Base-by-base conservation (phyloP, 2,888 invertebrate genomes). In the Glyphotaelius pellucidus region DNA sequence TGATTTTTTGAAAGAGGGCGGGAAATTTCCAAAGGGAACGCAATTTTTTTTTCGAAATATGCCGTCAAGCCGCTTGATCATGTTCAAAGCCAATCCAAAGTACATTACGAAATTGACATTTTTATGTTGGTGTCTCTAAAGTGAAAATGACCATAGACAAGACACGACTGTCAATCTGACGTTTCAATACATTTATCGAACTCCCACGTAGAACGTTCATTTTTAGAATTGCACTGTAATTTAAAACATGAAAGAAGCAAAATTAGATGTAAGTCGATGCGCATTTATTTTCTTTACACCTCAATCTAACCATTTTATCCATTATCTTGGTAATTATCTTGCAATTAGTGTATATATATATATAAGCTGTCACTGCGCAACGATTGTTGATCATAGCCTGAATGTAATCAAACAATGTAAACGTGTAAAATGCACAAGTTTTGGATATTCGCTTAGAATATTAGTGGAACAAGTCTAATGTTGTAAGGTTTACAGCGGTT, bases 261-360 rank as follows among this genome's bases (percentile, higher is more conserved):
- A 95, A 94, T 96, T 97, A 94, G 97, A 97, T 94, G 97, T 97
- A 95, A 96, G 96, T 95, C 93, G n/a, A 47, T 30, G 30, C n/a
- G n/a, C 25, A 35, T n/a, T 25, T 0, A 25, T n/a, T 67, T 67
- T 67, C n/a, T 67, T 25, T 9, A 25, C 67, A 67, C 67, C 25
- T 25, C 11, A 67, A 67, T 25, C 25, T n/a, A 67, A 67, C n/a
- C 7, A 67, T 67, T 67, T 67, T 9, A 67, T 67, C 2, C 25
- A 25, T 11, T 25, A n/a, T 67, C 25, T 67, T 67, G 4, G 67
- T 67, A 67, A 25, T 25, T 90, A 85, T 93, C 52, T 84, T 81
- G 31, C 32, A 15, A 32, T 32, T 83, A 32, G 81, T 83, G 25
- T 19, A 83, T 32, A 25, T 25, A 9, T 67, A 67, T 67, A 67